phyloP scores from a whole-genome alignment of 2,888 invertebrate genomes.

The Stegophylla sp. region DNA sequence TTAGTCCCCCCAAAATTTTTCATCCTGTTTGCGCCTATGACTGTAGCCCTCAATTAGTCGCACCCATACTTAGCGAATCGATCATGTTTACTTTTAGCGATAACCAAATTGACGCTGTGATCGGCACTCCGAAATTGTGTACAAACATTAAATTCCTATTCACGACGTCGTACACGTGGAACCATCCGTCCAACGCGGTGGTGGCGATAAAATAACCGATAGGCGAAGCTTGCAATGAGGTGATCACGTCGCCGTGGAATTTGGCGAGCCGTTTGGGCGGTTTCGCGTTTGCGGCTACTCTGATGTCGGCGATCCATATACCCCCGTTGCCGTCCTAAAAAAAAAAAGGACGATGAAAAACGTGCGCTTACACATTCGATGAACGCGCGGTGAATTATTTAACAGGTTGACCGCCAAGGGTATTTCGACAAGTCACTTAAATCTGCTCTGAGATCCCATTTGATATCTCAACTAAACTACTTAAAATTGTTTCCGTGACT shows the following conservation, averaged over 20 bases:
- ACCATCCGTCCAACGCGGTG: slow-evolving; percentile 75
- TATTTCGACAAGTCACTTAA: no score
- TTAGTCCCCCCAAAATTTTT: no score
- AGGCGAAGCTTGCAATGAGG: slow-evolving; percentile 75
- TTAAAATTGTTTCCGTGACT: no score
- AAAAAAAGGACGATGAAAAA: no score
- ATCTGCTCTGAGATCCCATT: no score
- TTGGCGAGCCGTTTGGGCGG: slow-evolving; percentile 67
- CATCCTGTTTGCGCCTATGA: no score
- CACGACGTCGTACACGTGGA: slow-evolving; percentile 77
- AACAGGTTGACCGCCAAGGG: no score
- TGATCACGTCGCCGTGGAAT: slow-evolving; percentile 79
- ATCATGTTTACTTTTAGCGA: slow-evolving; percentile 35
- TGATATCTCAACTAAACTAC: no score
- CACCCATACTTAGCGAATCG: no score
- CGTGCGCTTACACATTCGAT: no score
- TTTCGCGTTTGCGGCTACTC: slow-evolving; percentile 64
- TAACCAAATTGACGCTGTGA: slow-evolving; percentile 48
- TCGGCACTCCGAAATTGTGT: slow-evolving; percentile 67
- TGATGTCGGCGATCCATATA: slow-evolving; percentile 77
- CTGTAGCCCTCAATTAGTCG: no score
- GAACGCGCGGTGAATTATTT: no score
- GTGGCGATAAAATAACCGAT: slow-evolving; percentile 75
- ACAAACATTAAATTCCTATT: slow-evolving; percentile 70
- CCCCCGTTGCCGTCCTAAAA: slow-evolving; percentile 84